Evolutionary conservation across 2,888 invertebrate genomes (phyloP).

Genomic region (Aethes cnicana): DNA sequence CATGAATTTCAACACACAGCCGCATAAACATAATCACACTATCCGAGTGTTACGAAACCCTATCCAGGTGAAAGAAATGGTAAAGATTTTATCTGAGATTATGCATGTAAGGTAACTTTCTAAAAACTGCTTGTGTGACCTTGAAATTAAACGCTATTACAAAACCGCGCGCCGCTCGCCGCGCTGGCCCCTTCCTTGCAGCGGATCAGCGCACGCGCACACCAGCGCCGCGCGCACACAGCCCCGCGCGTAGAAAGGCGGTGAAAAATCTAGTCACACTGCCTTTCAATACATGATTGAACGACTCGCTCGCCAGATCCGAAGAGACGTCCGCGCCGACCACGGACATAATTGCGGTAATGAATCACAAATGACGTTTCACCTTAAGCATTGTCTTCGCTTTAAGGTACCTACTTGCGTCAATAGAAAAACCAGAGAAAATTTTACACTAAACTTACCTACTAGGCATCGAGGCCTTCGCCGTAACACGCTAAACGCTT

Average conservation of each 20-base stretch:
- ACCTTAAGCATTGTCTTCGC: conserved; percentile 30
- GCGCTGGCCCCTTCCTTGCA: conserved; percentile 55
- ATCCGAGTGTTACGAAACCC: conserved; percentile 26
- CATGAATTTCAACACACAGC: conserved; percentile 20
- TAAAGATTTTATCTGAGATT: conserved; percentile 64
- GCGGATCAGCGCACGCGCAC: conserved; percentile 63
- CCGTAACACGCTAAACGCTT: conserved; percentile 58
- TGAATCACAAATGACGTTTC: conserved; percentile 37
- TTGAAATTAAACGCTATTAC: conserved; percentile 82
- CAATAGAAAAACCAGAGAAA: conserved; percentile 48
- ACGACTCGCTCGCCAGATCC: conserved; percentile 37
- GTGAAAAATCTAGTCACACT: conserved; percentile 66
- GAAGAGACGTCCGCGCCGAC: conserved; percentile 33
- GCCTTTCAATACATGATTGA: conserved; percentile 44
- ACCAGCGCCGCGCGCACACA: conserved; percentile 50
- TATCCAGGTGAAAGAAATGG: conserved; percentile 33
- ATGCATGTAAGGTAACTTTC: conserved; percentile 75
- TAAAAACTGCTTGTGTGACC: conserved; percentile 81
- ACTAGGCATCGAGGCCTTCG: conserved; percentile 35
- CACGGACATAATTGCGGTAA: conserved; percentile 35
- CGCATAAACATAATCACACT: conserved; percentile 18
- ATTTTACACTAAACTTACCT: conserved; percentile 23
- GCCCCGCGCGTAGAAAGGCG: conserved; percentile 62
- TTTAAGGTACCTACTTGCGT: conserved; percentile 34
- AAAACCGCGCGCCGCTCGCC: conserved; percentile 77